These are phyloP conservation scores for Nesometra sesokonis DNA, from an alignment of 35 echinoderm and acorn worm genomes.

Conservation along the genomic window DNA sequence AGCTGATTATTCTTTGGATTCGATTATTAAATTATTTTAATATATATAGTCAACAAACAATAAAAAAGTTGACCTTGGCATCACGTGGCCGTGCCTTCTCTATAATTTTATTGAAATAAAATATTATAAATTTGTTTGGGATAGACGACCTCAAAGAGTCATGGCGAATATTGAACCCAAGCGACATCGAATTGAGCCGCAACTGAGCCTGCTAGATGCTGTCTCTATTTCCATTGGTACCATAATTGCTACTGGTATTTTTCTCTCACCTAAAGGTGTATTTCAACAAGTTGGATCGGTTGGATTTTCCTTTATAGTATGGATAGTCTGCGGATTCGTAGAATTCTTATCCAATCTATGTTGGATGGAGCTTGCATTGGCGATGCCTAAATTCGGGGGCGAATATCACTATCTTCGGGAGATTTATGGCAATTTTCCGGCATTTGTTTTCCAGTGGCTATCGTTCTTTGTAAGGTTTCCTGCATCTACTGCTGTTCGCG, in stretches of 20 bases:
- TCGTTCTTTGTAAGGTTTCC: neutral
- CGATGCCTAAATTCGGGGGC: neutral
- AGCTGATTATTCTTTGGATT: too few species aligned
- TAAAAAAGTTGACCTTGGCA: too few species aligned
- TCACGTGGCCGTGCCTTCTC: too few species aligned
- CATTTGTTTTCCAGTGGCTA: neutral
- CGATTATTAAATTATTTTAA: too few species aligned
- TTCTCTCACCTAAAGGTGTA: neutral
- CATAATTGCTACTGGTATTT: neutral
- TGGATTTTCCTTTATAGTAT: neutral
- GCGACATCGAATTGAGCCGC: neutral
- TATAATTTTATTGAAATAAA: too few species aligned
- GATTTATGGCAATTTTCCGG: neutral
- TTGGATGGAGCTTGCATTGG: neutral
- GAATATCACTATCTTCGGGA: neutral
- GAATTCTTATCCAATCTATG: neutral
- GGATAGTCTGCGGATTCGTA: neutral
- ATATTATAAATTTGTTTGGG: too few species aligned
- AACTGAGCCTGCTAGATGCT: neutral
- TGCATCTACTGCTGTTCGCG: neutral
- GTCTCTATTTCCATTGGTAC: neutral
- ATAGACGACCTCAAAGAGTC: too few species aligned
- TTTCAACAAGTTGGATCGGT: neutral
- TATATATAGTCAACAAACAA: too few species aligned
- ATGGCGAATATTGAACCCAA: too few species aligned